Base-by-base conservation (phyloP, 1,140 invertebrate species). In the Sycophaga agraensis region DNA sequence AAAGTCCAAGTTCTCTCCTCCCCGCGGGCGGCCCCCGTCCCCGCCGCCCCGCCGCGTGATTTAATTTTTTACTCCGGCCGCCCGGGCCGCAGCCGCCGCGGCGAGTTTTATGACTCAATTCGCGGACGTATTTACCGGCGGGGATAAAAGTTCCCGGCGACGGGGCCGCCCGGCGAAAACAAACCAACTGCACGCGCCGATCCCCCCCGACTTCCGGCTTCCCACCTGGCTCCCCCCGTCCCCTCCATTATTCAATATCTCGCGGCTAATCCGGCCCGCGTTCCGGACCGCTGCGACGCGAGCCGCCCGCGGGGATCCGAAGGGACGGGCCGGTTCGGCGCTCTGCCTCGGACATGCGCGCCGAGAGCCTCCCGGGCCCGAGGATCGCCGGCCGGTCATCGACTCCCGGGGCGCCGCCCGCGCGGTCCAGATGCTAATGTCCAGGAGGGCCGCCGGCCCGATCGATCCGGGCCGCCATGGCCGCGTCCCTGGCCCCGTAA, bases 41-140 rank as follows among this genome's bases (percentile, higher is more conserved):
- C 21, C 16, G 26, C 21, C 39, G 7, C 2, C 16, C 16, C 4
- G 24, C 31, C 31, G n/a, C 31, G 43, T 43, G 43, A 62, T 62
- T 62, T 62, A 56, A 62, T 56, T 62, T 62, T 62, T 62, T 62
- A 56, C 51, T 14, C 53, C 5, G n/a, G n/a, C 19, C 11, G 11
- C 39, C 16, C n/a, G 1, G 3, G 22, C n/a, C n/a, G n/a, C 5
- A n/a, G n/a, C 19, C 11, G 11, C 39, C 16, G 16, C 0, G 3
- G 22, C 28, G 39, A 42, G 37, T 50, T 56, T 62, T 62, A 62
- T 43, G 31, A 26, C 53, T 55, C 45, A 19, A 62, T 62, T 62
- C 37, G 53, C 60, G 50, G 26, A 35, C 37, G 60, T 55, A 49
- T 62, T 62, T 62, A 62, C 60, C 51, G 17, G 21, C 4, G 53